A percentile compares a stretch with the other conserved stretches of the same genome.
Evolutionary conservation across 2,113 vertebrate genomes (phyloP).

Genomic region (Pavo muticus): DNA sequence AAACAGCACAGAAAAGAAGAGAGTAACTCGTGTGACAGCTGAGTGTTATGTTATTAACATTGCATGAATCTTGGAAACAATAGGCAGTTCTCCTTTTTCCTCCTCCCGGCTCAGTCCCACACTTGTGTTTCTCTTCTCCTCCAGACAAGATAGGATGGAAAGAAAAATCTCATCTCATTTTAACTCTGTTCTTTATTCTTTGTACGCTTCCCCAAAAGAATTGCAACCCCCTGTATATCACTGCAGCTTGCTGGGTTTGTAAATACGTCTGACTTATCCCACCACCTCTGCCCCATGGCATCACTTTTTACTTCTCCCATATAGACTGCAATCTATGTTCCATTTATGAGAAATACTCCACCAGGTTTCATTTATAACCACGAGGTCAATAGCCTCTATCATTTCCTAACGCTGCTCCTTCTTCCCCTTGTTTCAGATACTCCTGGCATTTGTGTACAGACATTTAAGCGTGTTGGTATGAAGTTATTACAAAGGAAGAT

Average conservation of each 20-base stretch:
- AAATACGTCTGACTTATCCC: background rate
- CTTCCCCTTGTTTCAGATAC: background rate
- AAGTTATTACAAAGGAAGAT: slow-evolving; percentile 39
- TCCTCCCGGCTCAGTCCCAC: background rate
- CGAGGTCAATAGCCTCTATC: background rate
- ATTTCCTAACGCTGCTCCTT: background rate
- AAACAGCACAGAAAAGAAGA: background rate
- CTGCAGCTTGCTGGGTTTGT: background rate
- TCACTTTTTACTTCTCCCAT: background rate
- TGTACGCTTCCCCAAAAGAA: background rate
- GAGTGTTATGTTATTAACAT: background rate
- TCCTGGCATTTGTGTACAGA: background rate
- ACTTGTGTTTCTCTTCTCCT: background rate
- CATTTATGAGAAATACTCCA: background rate
- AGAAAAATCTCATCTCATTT: background rate
- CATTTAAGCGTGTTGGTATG: background rate
- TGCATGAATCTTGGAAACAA: background rate
- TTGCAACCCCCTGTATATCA: background rate
- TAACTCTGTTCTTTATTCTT: background rate
- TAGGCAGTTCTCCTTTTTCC: background rate
- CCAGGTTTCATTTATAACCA: background rate
- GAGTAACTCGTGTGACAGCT: background rate
- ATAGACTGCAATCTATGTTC: background rate
- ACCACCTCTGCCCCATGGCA: background rate
- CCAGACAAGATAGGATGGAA: background rate